Evolutionary conservation across 2,888 invertebrate genomes (phyloP).

Genomic region (Nezara viridula): DNA sequence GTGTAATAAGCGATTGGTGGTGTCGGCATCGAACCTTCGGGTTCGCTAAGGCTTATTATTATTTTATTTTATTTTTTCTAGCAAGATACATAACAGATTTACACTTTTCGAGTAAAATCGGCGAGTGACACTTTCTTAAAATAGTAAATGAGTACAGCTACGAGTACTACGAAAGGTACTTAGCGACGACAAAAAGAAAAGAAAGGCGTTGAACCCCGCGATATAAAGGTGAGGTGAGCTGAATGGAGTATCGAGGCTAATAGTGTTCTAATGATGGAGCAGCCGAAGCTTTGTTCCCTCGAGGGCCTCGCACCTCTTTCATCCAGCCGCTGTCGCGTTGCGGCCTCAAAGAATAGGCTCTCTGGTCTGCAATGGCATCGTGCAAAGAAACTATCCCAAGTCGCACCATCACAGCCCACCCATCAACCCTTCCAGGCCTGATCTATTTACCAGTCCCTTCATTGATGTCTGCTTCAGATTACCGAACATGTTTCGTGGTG

Average conservation of each 20-base stretch:
- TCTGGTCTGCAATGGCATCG: background rate
- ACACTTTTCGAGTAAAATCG: too few species aligned
- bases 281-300: background rate
- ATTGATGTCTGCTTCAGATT: too few species aligned
- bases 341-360: background rate
- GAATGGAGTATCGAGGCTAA: slow-evolving; percentile 48
- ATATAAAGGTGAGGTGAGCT: slow-evolving; percentile 10
- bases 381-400: background rate
- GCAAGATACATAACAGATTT: too few species aligned
- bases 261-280: background rate
- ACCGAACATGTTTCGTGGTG: too few species aligned
- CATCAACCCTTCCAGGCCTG: too few species aligned
- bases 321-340: background rate
- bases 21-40: too few species aligned
- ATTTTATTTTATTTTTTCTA: too few species aligned
- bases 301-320: background rate
- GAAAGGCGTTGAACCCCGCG: slow-evolving; percentile 18
- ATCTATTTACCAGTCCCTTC: too few species aligned
- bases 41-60: too few species aligned
- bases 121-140: background rate
- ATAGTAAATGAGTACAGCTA: background rate
- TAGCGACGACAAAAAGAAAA: background rate
- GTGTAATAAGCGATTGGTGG: too few species aligned
- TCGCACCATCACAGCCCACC: background rate
- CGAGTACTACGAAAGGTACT: background rate